A percentile compares a stretch with the other conserved stretches of the same genome.
Evolutionary conservation across 2,888 invertebrate genomes (phyloP).

Genomic region (Ethmia dodecea): DNA sequence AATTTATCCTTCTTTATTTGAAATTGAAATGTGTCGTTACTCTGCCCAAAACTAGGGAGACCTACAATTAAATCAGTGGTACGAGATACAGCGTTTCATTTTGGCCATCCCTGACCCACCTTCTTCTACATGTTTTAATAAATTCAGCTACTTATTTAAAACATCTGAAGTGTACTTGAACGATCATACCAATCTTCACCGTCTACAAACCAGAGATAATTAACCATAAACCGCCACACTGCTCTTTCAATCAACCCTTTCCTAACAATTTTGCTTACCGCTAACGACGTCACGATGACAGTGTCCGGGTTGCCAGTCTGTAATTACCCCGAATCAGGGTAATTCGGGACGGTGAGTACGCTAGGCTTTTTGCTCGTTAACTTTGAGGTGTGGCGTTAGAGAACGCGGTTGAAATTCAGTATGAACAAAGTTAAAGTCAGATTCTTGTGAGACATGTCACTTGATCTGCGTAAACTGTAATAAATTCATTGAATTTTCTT

Average conservation of each 20-base stretch:
- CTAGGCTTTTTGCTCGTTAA: constrained; percentile 67
- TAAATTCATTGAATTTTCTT: not conserved
- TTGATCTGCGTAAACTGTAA: not conserved
- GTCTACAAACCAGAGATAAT: constrained; percentile 9
- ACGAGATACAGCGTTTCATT: too few relatives aligned
- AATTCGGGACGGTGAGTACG: constrained; percentile 58
- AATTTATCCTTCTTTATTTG: too few relatives aligned
- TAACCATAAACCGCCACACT: constrained; percentile 24
- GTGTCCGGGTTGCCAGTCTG: constrained; percentile 54
- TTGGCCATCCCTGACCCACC: too few relatives aligned
- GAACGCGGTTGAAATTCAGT: not conserved
- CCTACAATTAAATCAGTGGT: too few relatives aligned
- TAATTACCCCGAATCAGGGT: constrained; percentile 72
- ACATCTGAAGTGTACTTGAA: not conserved
- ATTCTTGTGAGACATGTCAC: not conserved
- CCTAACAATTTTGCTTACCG: constrained; percentile 59
- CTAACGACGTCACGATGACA: constrained; percentile 73
- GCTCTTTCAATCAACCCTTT: constrained; percentile 34
- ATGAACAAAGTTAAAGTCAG: not conserved
- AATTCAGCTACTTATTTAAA: not conserved
- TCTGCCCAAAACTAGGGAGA: too few relatives aligned
- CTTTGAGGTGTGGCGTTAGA: constrained; percentile 15
- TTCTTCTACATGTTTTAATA: too few relatives aligned
- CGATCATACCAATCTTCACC: not conserved
- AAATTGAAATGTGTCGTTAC: too few relatives aligned